Conservation (phyloP, 2,113 vertebrate species). For the Ailurus styani region DNA sequence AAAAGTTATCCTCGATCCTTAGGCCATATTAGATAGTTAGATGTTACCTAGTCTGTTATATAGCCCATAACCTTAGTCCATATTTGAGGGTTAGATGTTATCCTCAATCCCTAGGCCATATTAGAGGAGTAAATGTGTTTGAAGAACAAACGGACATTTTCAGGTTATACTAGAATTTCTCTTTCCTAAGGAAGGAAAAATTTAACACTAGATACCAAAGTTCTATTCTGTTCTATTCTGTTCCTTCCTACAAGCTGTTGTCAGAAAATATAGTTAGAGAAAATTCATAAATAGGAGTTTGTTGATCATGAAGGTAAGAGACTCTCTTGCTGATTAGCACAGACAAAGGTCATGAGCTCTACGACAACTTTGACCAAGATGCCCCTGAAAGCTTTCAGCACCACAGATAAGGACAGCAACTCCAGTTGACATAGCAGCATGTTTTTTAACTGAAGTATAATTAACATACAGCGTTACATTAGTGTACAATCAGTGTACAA, state of each 20-base stretch:
- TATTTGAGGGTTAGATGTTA: too few species aligned
- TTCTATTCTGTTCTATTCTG: neutral
- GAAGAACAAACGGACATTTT: neutral
- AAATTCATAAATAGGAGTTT: neutral
- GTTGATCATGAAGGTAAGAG: neutral
- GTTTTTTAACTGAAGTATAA: neutral
- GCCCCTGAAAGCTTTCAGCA: neutral
- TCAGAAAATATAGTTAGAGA: neutral
- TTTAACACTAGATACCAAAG: neutral
- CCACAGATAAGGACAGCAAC: neutral
- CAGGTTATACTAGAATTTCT: neutral
- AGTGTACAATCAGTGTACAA: neutral
- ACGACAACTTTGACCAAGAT: neutral
- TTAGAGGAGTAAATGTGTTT: neutral
- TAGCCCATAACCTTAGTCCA: too few species aligned
- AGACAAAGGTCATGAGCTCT: rapidly evolving
- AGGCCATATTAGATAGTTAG: neutral
- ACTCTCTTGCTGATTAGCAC: neutral
- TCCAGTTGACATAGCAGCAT: rapidly evolving
- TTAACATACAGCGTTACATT: neutral
- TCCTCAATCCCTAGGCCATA: too few species aligned
- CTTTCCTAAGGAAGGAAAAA: neutral
- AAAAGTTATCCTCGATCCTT: neutral
- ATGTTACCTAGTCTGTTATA: too few species aligned
- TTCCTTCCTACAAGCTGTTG: neutral